Base-by-base conservation (phyloP, 2,113 vertebrate species). In the Notarius quadriscutis region DNA sequence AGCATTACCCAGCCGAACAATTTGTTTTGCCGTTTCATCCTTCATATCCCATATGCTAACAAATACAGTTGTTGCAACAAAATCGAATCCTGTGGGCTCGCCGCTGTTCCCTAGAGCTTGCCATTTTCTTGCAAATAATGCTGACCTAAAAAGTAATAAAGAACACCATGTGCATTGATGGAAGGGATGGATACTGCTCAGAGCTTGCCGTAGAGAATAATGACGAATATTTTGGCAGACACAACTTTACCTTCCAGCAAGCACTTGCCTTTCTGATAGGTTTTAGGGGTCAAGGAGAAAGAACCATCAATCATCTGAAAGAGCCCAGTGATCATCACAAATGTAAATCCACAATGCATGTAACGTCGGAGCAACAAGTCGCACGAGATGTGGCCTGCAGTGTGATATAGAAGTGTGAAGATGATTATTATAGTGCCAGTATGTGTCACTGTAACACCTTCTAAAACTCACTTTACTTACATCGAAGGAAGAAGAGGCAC, bases 121-220 rank as follows among this genome's bases (percentile, higher is more conserved):
- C 71, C 48, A 30, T 75, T 86, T 86, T 83, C 71, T 85, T 84
- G 80, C 57, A 86, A 88, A 81, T 71, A 65, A 62, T 83, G 72
- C 71, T 20, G 81, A 83, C 53, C 77, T 51, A 78, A 62, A 65
- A 83, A 74, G 65, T 86, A 89, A 86, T 89, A 83, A 86, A 89
- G 81, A 79, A 62, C 60, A 34, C 79, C 11, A 12, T 60, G 78
- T 77, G 78, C 82, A 77, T 88, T 15, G 20, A 79, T 25, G 53
- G n/a, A 63, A 86, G 48, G 72, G 53, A 89, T 20, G 25, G 74
- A 83, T 48, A 71, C 65, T 22, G 60, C 79, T 86, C 17, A 53
- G 51, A 80, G 84, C 18, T 84, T 22, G 12, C 51, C 12, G n/a
- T 17, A 17, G 62, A 89, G 53, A n/a, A 83, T 53, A 71, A 65